Base-by-base conservation (phyloP, 2,888 invertebrate genomes). In the Cancer borealis region DNA sequence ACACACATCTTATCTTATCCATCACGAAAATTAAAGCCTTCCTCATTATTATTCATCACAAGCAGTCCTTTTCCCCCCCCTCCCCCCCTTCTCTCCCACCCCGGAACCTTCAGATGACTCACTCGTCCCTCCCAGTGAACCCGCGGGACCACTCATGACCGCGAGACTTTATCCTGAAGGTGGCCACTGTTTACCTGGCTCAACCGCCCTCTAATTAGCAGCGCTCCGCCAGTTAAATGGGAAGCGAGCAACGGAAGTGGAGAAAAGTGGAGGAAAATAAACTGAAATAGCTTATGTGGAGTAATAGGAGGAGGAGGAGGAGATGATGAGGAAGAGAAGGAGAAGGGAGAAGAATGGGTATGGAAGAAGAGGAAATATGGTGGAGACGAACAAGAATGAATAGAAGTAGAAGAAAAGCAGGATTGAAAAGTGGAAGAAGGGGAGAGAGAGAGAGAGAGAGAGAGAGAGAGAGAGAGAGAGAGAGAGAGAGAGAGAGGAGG, bases 181-280 rank as follows among this genome's bases (percentile, higher is more conserved):
- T 39, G 84, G 39, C 14, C 84, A 84, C 12, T 84, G 84, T 84
- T 84, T 84, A 84, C 84, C 30, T 84, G 30, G 14, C 84, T 39
- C 3, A 10, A 3, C 84, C 12, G 84, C 84, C 84, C 84, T 84
- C 39, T 84, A 84, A 84, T 84, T 84, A 84, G 39, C 84, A 30
- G 1, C 30, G 84, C 39, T 39, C 84, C 4, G 84, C 30, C 84
- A 84, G 84, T 10, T 84, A 84, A 84, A 84, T 84, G 84, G 84
- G 84, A 84, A 84, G n/a, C 39, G 84, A 84, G 84, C 84, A 84
- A 39, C 84, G 17, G 30, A 84, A 84, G 90, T n/a, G 60, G 54
- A 90, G 26, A 17, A 30, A 60, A 90, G 54, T 90, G 60, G 90
- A 88, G 47, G 49, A 14, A 88, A 47, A 17, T 21, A 39, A 12